A percentile compares a stretch with the other conserved stretches of the same genome.
phyloP scores from a whole-genome alignment of 2,797 vertebrate species.

The Passerculus sandwichensis region DNA sequence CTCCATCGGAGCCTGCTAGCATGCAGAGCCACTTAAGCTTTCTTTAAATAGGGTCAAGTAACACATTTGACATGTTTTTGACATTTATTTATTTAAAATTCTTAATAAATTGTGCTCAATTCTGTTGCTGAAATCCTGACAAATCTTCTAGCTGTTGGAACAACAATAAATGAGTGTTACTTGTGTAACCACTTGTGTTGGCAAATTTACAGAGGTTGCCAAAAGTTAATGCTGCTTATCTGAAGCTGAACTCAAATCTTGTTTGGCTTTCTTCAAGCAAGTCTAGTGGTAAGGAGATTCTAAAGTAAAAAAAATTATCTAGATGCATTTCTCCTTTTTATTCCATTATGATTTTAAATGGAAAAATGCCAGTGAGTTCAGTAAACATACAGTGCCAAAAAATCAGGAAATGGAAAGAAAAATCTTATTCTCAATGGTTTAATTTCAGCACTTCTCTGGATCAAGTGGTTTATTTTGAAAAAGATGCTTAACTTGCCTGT shows the following conservation, averaged over 20 bases:
- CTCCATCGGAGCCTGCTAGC: background rate
- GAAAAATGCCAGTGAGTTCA: background rate
- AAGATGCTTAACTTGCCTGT: background rate
- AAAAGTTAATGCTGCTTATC: background rate
- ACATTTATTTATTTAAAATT: background rate
- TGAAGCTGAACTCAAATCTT: background rate
- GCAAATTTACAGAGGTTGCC: background rate
- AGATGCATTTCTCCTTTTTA: background rate
- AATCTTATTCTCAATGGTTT: background rate
- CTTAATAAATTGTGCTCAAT: background rate
- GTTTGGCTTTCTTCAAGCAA: background rate
- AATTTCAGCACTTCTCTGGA: background rate
- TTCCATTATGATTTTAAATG: background rate
- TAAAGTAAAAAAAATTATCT: background rate
- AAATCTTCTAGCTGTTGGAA: background rate
- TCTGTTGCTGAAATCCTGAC: background rate
- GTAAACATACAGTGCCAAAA: background rate
- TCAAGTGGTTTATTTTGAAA: background rate
- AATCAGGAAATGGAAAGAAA: background rate
- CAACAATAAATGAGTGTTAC: background rate
- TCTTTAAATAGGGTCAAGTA: background rate
- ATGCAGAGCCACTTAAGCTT: background rate
- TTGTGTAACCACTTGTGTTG: background rate
- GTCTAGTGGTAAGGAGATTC: background rate
- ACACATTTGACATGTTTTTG: background rate